Conservation (phyloP, 2,113 vertebrate genomes). For the Pseudorasbora parva region DNA sequence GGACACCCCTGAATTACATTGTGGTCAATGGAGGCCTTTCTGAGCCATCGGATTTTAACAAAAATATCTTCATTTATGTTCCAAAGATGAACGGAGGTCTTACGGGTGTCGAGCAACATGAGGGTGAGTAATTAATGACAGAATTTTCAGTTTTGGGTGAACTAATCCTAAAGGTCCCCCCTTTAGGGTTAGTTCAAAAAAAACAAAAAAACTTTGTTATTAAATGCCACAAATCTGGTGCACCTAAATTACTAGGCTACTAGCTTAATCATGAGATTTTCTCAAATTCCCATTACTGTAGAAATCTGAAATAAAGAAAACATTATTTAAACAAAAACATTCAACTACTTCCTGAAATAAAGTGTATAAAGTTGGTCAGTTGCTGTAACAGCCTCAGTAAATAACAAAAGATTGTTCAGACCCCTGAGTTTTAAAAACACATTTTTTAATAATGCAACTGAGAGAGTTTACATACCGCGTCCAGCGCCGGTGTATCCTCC, state of each 20-base stretch:
- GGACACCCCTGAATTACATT: too few species aligned
- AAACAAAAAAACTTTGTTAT: not conserved
- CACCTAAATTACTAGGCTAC: not conserved
- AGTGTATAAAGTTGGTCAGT: not conserved
- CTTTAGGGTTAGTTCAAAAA: too few species aligned
- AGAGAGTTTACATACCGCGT: constrained; percentile 63
- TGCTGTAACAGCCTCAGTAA: not conserved
- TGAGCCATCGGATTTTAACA: too few species aligned
- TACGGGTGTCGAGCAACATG: too few species aligned
- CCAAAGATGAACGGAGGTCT: too few species aligned
- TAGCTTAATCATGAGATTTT: not conserved
- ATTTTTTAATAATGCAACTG: not conserved
- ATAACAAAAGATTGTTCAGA: not conserved
- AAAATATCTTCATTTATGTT: too few species aligned
- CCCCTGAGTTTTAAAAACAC: not conserved
- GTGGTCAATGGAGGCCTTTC: too few species aligned
- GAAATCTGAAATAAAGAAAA: constrained; percentile 28
- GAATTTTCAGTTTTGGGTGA: too few species aligned
- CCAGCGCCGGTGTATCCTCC: constrained; percentile 60
- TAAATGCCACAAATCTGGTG: not conserved
- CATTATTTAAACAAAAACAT: not conserved
- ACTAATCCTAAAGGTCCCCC: not conserved
- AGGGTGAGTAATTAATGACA: too few species aligned
- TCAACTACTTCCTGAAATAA: not conserved
- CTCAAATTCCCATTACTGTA: not conserved